phyloP scores from a whole-genome alignment of 92 coral and sea anemone genomes.

The Porites evermanni region DNA sequence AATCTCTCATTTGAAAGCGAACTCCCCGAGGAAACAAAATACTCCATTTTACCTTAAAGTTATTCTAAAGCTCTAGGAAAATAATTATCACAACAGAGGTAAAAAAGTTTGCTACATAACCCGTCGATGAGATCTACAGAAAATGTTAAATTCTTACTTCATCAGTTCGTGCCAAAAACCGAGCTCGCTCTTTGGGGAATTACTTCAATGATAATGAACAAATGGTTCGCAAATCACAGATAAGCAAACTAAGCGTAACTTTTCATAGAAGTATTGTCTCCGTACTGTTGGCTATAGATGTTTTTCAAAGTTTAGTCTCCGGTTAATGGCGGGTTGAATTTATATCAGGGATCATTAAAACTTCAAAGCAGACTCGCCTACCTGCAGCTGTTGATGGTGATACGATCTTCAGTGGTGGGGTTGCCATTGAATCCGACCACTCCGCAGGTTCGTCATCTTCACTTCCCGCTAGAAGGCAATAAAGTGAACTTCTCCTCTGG shows the following conservation, averaged over 20 bases:
- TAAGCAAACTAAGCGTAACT: conserved; percentile 5
- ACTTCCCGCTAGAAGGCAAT: conserved; percentile 46
- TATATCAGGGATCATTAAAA: conserved; percentile 10
- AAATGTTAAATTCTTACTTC: no score
- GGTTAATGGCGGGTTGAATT: conserved; percentile 7
- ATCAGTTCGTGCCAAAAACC: neutral
- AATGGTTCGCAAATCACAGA: conserved; percentile 18
- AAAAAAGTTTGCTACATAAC: neutral
- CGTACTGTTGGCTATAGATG: neutral
- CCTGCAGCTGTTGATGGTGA: conserved; percentile 29
- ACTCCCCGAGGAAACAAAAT: neutral
- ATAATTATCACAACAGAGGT: conserved; percentile 26
- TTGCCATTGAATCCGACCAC: conserved; percentile 92
- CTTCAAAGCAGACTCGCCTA: neutral
- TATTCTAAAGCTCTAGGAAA: neutral
- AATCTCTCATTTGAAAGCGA: neutral
- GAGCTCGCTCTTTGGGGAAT: neutral
- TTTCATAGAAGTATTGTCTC: neutral
- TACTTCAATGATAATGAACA: neutral
- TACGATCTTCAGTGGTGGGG: conserved; percentile 71
- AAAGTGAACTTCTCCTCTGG: conserved; percentile 39
- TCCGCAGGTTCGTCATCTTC: conserved; percentile 50
- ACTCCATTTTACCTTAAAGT: neutral
- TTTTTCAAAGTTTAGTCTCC: neutral
- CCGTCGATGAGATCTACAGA: neutral